Base-by-base conservation (phyloP, 2,888 invertebrate species). In the Drosophila helvetica region DNA sequence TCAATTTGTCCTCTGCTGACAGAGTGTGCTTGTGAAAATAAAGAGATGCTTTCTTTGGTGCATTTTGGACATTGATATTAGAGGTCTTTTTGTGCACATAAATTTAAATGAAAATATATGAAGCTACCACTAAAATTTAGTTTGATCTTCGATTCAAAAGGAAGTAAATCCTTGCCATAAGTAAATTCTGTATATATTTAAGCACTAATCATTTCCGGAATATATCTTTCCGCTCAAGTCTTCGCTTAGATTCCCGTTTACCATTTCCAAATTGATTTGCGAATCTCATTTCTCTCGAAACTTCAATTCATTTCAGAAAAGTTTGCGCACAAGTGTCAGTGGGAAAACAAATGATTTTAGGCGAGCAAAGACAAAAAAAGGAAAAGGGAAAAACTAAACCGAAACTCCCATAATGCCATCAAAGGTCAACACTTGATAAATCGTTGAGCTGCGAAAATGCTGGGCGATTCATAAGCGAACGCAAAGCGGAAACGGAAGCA, bases 381-480 rank as follows among this genome's bases (percentile, higher is more conserved):
- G 33, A 48, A 42, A 38, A 27, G 59, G 27, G 10, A 59, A 27
- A 43, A 25, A 9, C 38, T 58, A 58, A 25, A 22, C 38, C 15
- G 38, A 22, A 18, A 15, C 38, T 61, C 18, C 43, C 60, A 60
- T 66, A 74, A 73, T 57, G 48, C 74, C 66, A 57, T 47, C 56
- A 47, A 67, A 64, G 75, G 72, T 66, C 66, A 71, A 58, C 71
- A 61, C 46, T 80, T 80, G 80, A 83, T 80, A 80, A 80, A 80
- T 83, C 69, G 80, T 77, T 75, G 67, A 60, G 54, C 61, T 58
- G 58, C 38, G 60, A 61, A 30, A 66, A 56, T 59, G 61, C 73
- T 80, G 75, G 81, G 72, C 73, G 74, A 81, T 78, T 86, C 83
- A 83, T 83, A 86, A 83, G 85, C 87, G 69, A 82, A 77, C 77